phyloP scores from a whole-genome alignment of 2,888 invertebrate genomes.

The Morpho helenor region DNA sequence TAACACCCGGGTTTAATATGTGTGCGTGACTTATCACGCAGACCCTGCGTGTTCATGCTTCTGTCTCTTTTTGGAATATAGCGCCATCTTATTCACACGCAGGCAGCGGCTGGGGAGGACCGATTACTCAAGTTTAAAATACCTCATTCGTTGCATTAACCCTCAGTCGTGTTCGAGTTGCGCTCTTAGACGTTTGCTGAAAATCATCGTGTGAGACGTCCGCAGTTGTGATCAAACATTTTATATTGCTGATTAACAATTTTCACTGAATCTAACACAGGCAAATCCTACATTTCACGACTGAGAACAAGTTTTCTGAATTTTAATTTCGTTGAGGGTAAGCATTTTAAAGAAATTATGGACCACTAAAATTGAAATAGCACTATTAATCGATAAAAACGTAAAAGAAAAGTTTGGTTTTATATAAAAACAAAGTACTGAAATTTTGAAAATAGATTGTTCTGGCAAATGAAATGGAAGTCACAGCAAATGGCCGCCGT shows the following conservation, averaged over 20 bases:
- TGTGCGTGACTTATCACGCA: conserved; percentile 65
- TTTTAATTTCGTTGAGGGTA: conserved; percentile 45
- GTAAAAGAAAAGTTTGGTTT: neutral
- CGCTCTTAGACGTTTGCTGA: conserved; percentile 46
- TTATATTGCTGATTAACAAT: conserved; percentile 47
- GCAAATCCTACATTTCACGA: conserved; percentile 24
- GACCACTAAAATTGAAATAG: neutral
- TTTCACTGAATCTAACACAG: conserved; percentile 35
- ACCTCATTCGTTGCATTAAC: conserved; percentile 53
- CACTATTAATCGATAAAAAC: neutral
- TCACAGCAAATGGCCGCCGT: conserved; percentile 66
- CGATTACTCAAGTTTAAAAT: conserved; percentile 67
- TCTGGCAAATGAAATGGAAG: conserved; percentile 31
- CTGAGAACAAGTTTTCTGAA: conserved; percentile 37
- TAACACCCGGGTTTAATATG: conserved; percentile 55
- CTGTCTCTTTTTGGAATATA: conserved; percentile 50
- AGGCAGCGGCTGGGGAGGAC: conserved; percentile 52
- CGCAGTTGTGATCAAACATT: conserved; percentile 45
- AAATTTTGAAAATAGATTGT: conserved; percentile 23
- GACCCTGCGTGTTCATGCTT: conserved; percentile 56
- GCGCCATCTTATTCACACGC: conserved; percentile 42
- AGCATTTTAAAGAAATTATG: conserved; percentile 34
- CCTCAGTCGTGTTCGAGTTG: conserved; percentile 68
- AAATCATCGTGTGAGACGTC: conserved; percentile 40
- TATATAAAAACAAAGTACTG: neutral